Percentiles rank a stretch among this genome's conserved stretches.
Evolutionary conservation across 2,888 invertebrate species (phyloP).

Genomic region (Taphrorychus bicolor): DNA sequence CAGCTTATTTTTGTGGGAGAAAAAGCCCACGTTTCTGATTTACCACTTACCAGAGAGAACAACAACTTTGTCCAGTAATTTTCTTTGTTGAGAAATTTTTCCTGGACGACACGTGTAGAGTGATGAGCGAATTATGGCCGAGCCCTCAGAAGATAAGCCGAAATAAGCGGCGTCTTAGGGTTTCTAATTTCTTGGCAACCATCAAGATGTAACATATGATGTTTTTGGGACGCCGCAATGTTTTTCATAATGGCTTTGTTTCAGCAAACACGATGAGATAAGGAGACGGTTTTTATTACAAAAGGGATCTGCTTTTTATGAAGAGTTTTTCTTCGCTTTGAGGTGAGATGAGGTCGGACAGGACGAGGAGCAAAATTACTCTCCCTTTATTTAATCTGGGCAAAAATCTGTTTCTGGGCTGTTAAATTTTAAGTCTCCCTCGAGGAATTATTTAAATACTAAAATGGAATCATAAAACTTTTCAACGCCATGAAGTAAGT

Average conservation of each 20-base stretch:
- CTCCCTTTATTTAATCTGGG: not conserved
- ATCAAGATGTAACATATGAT: slow-evolving; percentile 14
- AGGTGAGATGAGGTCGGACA: not conserved
- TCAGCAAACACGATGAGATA: slow-evolving; percentile 1
- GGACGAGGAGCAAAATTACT: not conserved
- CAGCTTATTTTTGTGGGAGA: not conserved
- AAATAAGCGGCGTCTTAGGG: slow-evolving; percentile 13
- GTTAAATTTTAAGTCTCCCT: not conserved
- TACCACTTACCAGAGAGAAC: not conserved
- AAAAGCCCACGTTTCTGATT: not conserved
- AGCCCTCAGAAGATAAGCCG: slow-evolving; percentile 13
- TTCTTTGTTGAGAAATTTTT: not conserved
- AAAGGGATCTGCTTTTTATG: not conserved
- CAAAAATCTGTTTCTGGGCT: not conserved
- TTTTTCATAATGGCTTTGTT: slow-evolving; percentile 17
- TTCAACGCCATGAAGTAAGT: not conserved
- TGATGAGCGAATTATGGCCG: slow-evolving; percentile 10
- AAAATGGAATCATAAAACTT: not conserved
- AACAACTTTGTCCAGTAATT: too few species aligned
- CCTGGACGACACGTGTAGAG: slow-evolving; percentile 12
- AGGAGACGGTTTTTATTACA: slow-evolving; percentile 7
- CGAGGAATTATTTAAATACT: not conserved
- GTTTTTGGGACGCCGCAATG: slow-evolving; percentile 8
- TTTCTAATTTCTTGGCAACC: slow-evolving; percentile 18
- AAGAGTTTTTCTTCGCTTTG: not conserved